Evolutionary conservation across 2,797 vertebrate species (phyloP).

Genomic region (Alectoris magna): DNA sequence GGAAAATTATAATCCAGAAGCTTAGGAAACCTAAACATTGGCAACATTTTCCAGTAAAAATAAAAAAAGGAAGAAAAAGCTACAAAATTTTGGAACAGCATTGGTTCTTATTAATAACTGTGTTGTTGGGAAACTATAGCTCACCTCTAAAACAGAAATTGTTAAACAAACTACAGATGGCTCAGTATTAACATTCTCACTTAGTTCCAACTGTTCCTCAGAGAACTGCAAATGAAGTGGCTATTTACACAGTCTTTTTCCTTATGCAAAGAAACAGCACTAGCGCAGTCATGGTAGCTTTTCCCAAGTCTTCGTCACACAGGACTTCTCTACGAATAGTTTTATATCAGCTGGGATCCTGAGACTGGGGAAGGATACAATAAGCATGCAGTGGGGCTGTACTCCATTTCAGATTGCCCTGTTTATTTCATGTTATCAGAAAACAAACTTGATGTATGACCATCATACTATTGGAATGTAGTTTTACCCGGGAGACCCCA

Average conservation of each 20-base stretch:
- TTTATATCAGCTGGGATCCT: neutral
- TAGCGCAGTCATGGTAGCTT: neutral
- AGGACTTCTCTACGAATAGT: neutral
- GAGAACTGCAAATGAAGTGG: neutral
- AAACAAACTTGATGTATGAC: neutral
- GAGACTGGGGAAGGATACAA: neutral
- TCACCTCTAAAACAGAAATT: slow-evolving; percentile 36
- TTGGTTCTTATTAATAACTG: neutral
- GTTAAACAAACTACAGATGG: slow-evolving; percentile 48
- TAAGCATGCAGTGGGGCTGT: neutral
- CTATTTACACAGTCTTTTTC: slow-evolving; percentile 7
- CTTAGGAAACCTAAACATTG: neutral
- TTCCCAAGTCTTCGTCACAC: neutral
- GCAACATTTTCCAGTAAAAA: neutral
- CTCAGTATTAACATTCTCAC: neutral
- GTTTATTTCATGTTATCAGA: neutral
- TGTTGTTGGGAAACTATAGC: neutral
- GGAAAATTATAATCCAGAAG: neutral
- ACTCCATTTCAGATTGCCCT: neutral
- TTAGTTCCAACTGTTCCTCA: neutral
- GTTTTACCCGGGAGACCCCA: neutral
- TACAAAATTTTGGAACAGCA: neutral
- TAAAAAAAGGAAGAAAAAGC: neutral
- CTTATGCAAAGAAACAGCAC: neutral
- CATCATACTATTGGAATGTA: neutral